Evolutionary conservation across 2,888 invertebrate genomes (phyloP), one percentile per base, ranked within the genome.

Genomic region (Empis stercorea): DNA sequence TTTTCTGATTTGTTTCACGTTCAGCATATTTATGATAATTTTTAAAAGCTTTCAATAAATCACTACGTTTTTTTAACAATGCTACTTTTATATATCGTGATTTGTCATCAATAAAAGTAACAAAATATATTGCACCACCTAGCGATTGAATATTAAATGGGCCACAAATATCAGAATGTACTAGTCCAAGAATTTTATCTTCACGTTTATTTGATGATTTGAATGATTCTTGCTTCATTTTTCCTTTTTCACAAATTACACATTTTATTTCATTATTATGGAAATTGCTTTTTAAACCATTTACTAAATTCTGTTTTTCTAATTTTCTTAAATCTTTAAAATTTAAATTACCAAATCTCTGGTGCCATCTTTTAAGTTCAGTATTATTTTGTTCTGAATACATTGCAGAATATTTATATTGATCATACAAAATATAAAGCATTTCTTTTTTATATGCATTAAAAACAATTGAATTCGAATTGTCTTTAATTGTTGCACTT

Each of bases 11-110:
- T 45, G 43, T 55, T 51, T 15, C 41, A 13, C 36, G 40, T 44
- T 53, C 51, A 9, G 49, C 47, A 42, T 43, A 43, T 34, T 52
- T 41, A 17, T 54, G 48, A 48, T 49, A 59, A 37, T 53, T 42
- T 38, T 53, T 55, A 20, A 55, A 43, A 27, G 16, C 38, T 42
- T 50, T 15, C 10, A 46, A 44, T 11, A 49, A 52, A 43, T 53
- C 56, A 23, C 41, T 43, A 45, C 55, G 56, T 2, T 48, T 20
- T 39, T 45, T 45, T 7, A 57, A 13, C 32, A 54, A 46, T 11
- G 34, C 16, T 5, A 50, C 48, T 32, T 47, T 38, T 14, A 44
- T 44, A 20, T 49, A 50, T 44, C 44, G 40, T 7, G 40, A 40
- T 32, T 44, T 11, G 10, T 43, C 47, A 40, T 39, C 40, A 10